A percentile compares a stretch with the other conserved stretches of the same genome.
Conservation (phyloP, 2,113 vertebrate genomes). For the Rhinolophus ferrumequinum region DNA sequence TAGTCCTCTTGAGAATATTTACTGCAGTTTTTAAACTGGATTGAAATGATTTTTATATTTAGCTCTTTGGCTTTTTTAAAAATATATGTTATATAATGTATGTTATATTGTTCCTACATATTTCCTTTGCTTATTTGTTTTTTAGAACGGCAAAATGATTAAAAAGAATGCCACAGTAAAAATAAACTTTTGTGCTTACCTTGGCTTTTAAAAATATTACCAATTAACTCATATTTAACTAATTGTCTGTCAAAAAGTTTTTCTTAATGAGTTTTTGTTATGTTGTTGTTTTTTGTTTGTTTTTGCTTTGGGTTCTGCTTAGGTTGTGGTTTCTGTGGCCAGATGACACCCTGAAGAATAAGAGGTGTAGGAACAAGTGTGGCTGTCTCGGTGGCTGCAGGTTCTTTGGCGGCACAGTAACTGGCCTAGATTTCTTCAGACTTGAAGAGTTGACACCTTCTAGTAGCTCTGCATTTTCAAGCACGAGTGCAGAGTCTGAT, state of each 20-base stretch:
- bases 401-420: slow-evolving; percentile 94
- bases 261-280: background rate
- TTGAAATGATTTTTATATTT: slow-evolving; percentile 8
- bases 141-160: slow-evolving; percentile 7
- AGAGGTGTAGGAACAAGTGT: slow-evolving; percentile 94
- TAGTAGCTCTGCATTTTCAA: slow-evolving; percentile 94
- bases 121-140: background rate
- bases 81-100: background rate
- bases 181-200: background rate
- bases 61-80: background rate
- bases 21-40: background rate
- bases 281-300: background rate
- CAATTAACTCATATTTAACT: background rate
- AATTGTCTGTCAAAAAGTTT: background rate
- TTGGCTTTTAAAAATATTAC: slow-evolving; percentile 17
- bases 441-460: slow-evolving; percentile 96
- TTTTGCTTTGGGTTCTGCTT: slow-evolving; percentile 40
- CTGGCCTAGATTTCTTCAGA: slow-evolving; percentile 94
- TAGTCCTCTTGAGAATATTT: background rate
- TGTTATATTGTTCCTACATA: background rate
- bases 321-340: slow-evolving; percentile 99
- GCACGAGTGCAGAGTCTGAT: slow-evolving; percentile 90
- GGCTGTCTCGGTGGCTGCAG: slow-evolving; percentile 97
- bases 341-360: slow-evolving; percentile 91
- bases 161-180: background rate